Evolutionary conservation across 2,113 vertebrate genomes (phyloP).

Genomic region (Prionailurus viverrinus): DNA sequence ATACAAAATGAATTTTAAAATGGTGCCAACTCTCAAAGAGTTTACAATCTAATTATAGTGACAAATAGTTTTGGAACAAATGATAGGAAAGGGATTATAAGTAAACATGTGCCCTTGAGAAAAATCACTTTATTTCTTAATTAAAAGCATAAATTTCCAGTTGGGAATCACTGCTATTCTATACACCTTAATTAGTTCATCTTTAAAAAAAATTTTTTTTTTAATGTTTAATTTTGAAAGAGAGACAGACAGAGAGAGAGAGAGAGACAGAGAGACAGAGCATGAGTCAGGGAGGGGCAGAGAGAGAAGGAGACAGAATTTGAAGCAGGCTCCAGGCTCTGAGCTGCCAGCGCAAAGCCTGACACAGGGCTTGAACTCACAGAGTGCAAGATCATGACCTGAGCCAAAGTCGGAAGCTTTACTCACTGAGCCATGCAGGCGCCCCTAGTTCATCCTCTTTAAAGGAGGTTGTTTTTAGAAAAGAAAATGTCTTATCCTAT

Average conservation of each 20-base stretch:
- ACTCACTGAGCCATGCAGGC: no score
- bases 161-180: background rate
- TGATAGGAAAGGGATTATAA: constrained; percentile 33
- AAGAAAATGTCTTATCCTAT: constrained; percentile 19
- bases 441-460: background rate
- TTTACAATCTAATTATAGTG: constrained; percentile 35
- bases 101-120: constrained; percentile 17
- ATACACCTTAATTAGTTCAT: background rate
- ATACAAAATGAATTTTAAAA: constrained; percentile 59
- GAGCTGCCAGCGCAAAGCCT: no score
- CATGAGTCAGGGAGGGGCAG: no score
- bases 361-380: no score
- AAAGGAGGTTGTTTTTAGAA: constrained; percentile 20
- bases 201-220: no score
- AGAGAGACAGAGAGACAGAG: no score
- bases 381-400: no score
- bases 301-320: no score
- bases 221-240: no score
- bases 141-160: constrained; percentile 5
- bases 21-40: constrained; percentile 24
- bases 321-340: no score
- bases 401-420: no score
- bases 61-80: constrained; percentile 28
- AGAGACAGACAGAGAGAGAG: no score
- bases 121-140: constrained; percentile 38